These are phyloP conservation scores for Nasonia vitripennis DNA, from an alignment of 1,140 invertebrate species.

Conservation along the genomic window DNA sequence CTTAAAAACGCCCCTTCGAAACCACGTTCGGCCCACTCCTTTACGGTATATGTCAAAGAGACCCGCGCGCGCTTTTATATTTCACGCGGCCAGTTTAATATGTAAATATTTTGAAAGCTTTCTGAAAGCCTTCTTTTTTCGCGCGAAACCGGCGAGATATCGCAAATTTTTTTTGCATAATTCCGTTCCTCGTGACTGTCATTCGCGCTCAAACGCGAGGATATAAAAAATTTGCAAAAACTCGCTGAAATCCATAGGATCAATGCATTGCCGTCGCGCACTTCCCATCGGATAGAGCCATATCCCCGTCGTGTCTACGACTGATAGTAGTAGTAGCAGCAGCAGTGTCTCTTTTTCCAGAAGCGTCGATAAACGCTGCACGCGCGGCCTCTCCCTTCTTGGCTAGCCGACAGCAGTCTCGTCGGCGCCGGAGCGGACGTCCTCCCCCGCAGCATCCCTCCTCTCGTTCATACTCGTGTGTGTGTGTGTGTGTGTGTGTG, in stretches of 20 bases:
- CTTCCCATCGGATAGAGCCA: not conserved
- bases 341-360: conserved; percentile 22
- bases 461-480: not conserved
- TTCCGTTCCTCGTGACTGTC: too few relatives aligned
- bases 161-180: too few relatives aligned
- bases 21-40: too few relatives aligned
- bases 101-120: not conserved
- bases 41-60: not conserved
- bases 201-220: too few relatives aligned
- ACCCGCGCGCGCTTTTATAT: not conserved
- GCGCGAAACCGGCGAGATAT: not conserved
- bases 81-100: not conserved
- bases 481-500: not conserved
- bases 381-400: not conserved
- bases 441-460: not conserved
- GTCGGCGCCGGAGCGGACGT: conserved; percentile 64
- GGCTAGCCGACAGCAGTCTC: conserved; percentile 56
- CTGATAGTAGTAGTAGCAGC: too few relatives aligned
- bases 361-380: conserved; percentile 17
- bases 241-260: too few relatives aligned
- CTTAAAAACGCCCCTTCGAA: too few relatives aligned
- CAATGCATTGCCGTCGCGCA: not conserved
- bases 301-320: too few relatives aligned
- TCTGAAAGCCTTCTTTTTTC: not conserved
- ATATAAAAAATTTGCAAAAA: too few relatives aligned